Base-by-base conservation (phyloP, 2,113 vertebrate genomes). In the Circaetus gallicus region DNA sequence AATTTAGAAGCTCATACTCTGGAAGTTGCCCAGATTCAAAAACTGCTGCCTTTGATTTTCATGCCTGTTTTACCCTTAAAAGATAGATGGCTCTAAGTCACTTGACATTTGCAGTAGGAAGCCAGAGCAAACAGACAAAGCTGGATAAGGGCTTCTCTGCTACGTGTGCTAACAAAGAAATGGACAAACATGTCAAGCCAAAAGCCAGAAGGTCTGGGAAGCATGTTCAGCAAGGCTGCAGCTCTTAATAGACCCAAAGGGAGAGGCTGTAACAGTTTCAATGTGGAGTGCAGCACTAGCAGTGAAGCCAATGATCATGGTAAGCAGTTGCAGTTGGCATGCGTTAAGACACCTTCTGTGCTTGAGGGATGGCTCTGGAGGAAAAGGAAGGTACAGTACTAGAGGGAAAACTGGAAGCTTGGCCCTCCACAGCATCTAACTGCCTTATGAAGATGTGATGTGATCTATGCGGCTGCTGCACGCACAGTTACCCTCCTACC, bases 41-140 rank as follows among this genome's bases (percentile, higher is more conserved):
- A 79, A 28, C 43, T 49, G 53, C 79, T 73, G 69, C 24, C 13
- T 73, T 84, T 55, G 47, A 71, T 67, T 94, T 78, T 66, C 42
- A 47, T 22, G 59, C 59, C 65, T 78, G 29, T 78, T 84, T 79
- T 74, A 81, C 59, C 69, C 24, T 59, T 74, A 53, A 43, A 73
- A 91, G 69, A 71, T 40, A 86, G 80, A 72, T 58, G n/a, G 80
- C 63, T 96, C 81, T 18, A 65, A 93, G 67, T 52, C 67, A 61
- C 56, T 82, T 89, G 93, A 78, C 73, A 91, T 91, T 96, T 96
- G 56, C 70, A 67, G 47, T 71, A 63, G 47, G 62, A 96, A 89
- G 89, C 77, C 81, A 52, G 73, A 96, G 84, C 89, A 94, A 96
- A 87, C 73, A 92, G 82, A 45, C 69, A 50, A 55, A 92, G 73